These are phyloP conservation scores for Manduca sexta DNA, from an alignment of 1,140 invertebrate species.

Conservation along the genomic window DNA sequence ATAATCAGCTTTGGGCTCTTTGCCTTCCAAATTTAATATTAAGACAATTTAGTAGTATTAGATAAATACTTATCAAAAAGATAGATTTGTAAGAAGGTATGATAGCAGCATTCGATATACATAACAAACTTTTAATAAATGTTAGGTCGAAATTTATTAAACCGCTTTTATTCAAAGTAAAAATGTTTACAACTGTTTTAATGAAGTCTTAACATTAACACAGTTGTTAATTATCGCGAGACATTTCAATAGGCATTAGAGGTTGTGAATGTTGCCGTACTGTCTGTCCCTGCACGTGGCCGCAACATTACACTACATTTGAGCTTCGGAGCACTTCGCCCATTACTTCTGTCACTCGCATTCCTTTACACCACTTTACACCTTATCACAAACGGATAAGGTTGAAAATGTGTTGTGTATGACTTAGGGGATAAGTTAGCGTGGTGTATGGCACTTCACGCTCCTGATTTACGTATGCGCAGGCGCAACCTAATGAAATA, in stretches of 20 bases:
- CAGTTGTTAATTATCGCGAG: background rate
- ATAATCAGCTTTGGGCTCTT: no score
- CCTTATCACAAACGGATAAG: conserved; percentile 7
- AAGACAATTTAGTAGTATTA: no score
- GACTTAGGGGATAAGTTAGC: no score
- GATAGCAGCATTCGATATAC: no score
- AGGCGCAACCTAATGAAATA: conserved; percentile 5
- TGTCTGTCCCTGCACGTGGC: background rate
- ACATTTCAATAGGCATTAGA: background rate
- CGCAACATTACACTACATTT: conserved; percentile 3
- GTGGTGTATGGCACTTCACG: conserved; percentile 8
- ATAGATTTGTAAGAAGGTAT: no score
- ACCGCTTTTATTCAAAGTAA: no score
- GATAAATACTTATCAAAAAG: no score
- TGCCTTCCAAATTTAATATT: no score
- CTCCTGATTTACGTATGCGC: conserved; percentile 14
- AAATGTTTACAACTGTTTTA: no score
- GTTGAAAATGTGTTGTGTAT: background rate
- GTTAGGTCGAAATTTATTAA: no score
- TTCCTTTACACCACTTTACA: background rate
- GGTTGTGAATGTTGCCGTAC: background rate
- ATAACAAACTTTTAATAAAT: no score
- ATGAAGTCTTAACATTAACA: background rate
- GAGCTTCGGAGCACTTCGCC: background rate
- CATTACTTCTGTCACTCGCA: conserved; percentile 6